Evolutionary conservation across 1,140 invertebrate genomes (phyloP).

Genomic region (Caenorhabditis briggsae): DNA sequence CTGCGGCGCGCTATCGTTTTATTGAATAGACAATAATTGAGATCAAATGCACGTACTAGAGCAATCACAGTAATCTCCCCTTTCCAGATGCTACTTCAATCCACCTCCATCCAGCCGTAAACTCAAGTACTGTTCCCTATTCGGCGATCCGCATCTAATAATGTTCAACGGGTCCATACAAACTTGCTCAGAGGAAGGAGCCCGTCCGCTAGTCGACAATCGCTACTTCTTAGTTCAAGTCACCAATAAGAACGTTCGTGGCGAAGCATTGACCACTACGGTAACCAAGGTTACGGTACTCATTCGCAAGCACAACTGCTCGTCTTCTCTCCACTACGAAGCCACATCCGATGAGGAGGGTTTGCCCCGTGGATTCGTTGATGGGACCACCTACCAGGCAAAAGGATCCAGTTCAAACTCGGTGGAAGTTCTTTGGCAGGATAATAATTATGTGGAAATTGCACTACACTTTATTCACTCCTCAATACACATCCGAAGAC

Average conservation of each 20-base stretch:
- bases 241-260: slow-evolving; percentile 41
- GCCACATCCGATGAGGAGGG: slow-evolving; percentile 43
- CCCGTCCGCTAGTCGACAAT: slow-evolving; percentile 50
- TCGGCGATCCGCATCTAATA: slow-evolving; percentile 52
- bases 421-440: slow-evolving; percentile 53
- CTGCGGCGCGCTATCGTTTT: too few species aligned
- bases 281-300: slow-evolving; percentile 57
- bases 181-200: slow-evolving; percentile 55
- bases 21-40: too few species aligned
- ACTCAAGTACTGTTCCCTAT: slow-evolving; percentile 54
- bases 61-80: too few species aligned
- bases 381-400: slow-evolving; percentile 44
- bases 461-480: slow-evolving; percentile 49
- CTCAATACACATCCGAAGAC: slow-evolving; percentile 41
- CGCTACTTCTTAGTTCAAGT: slow-evolving; percentile 56
- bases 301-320: slow-evolving; percentile 56
- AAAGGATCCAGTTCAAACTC: slow-evolving; percentile 16
- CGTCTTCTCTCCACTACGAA: slow-evolving; percentile 19
- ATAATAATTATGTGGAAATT: slow-evolving; percentile 49
- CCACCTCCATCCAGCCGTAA: slow-evolving; percentile 39
- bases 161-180: slow-evolving; percentile 53
- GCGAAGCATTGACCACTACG: slow-evolving; percentile 17
- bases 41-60: too few species aligned
- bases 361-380: slow-evolving; percentile 53
- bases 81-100: slow-evolving; percentile 58